Percentiles rank a stretch among this genome's conserved stretches.
Conservation (phyloP, 2,888 invertebrate species). For the Lacanobia oleracea region DNA sequence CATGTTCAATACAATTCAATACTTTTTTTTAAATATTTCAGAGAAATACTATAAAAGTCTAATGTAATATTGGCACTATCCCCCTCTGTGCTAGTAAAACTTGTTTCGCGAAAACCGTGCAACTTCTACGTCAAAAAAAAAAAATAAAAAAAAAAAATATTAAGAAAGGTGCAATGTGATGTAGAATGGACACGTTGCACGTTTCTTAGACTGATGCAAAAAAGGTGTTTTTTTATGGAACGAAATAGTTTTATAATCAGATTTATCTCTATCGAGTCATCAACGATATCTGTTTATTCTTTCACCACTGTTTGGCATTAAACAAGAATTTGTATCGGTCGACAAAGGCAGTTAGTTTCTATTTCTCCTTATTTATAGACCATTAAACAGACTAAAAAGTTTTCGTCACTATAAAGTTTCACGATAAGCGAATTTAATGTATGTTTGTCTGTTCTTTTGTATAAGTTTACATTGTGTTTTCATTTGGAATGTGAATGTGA, state of each 20-base stretch:
- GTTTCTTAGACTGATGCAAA: no score
- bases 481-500: not conserved
- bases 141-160: no score
- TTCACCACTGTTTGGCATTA: constrained; percentile 2
- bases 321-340: constrained; percentile 20
- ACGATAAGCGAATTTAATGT: constrained; percentile 33
- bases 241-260: not conserved
- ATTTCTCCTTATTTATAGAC: constrained; percentile 36
- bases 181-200: no score
- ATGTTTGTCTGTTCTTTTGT: constrained; percentile 9
- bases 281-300: not conserved
- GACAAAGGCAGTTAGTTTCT: constrained; percentile 17
- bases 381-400: constrained; percentile 39
- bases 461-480: constrained; percentile 1
- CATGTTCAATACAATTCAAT: no score
- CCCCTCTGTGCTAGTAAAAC: no score
- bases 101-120: no score
- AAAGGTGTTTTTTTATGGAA: no score
- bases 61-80: no score
- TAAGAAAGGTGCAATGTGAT: no score
- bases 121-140: no score
- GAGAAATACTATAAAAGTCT: no score
- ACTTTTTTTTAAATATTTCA: no score
- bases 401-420: constrained; percentile 32
- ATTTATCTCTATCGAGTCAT: not conserved